phyloP scores from a whole-genome alignment of 2,888 invertebrate genomes.

The Hymenopus coronatus region DNA sequence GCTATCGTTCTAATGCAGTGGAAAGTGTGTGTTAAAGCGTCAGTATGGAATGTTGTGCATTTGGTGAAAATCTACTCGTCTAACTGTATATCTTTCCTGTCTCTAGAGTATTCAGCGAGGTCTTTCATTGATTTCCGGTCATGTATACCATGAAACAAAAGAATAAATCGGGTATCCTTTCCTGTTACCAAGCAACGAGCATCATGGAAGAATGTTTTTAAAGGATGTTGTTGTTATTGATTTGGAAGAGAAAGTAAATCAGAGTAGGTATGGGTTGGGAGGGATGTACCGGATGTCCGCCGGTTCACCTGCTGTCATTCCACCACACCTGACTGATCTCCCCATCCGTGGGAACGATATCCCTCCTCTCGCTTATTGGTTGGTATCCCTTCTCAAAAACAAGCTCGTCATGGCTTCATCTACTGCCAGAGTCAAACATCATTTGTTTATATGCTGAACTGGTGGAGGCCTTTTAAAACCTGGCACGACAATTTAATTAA shows the following conservation, averaged over 20 bases:
- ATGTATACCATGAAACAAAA: neutral
- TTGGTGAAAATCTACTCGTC: neutral
- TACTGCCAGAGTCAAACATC: neutral
- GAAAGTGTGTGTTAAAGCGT: no score
- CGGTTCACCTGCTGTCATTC: constrained; percentile 17
- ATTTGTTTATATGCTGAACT: no score
- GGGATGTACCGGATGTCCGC: constrained; percentile 19
- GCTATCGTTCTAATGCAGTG: no score
- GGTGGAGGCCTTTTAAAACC: no score
- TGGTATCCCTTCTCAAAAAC: neutral
- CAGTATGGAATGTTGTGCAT: no score
- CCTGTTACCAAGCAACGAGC: neutral
- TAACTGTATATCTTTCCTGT: neutral
- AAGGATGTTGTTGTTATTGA: neutral
- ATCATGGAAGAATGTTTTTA: neutral
- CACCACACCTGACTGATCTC: constrained; percentile 17
- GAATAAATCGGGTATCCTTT: neutral
- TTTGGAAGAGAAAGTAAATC: neutral
- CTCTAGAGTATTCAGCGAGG: neutral
- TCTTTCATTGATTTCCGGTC: neutral
- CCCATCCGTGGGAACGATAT: constrained; percentile 4
- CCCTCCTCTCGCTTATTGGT: neutral
- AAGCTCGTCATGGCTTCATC: neutral
- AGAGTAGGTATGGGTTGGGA: neutral
- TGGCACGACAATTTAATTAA: no score